These are phyloP conservation scores for Callyntrura sp. DNA, from an alignment of 2,888 invertebrate genomes.

Conservation along the genomic window DNA sequence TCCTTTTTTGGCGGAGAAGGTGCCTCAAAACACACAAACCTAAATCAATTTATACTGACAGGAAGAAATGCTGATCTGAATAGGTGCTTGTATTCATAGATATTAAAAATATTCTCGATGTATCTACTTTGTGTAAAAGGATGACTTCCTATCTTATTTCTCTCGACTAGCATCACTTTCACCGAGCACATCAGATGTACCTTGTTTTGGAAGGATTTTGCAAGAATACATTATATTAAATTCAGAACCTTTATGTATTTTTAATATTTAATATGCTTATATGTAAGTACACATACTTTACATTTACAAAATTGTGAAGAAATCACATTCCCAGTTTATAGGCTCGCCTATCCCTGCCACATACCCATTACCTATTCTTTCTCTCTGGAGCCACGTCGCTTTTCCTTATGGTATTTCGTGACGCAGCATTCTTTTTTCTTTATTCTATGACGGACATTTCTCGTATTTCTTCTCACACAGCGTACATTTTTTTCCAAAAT, in stretches of 20 bases:
- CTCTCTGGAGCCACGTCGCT: not conserved
- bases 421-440: conserved; percentile 26
- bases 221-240: conserved; percentile 27
- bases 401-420: conserved; percentile 46
- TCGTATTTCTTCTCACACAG: conserved; percentile 6
- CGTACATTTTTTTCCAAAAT: conserved; percentile 13
- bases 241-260: conserved; percentile 35
- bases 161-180: not conserved
- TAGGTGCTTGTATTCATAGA: conserved; percentile 42
- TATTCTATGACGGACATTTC: conserved; percentile 25
- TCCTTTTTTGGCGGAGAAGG: not conserved
- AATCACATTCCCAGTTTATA: conserved; percentile 62
- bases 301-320: conserved; percentile 60
- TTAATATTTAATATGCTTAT: not conserved
- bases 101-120: conserved; percentile 46
- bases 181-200: not conserved
- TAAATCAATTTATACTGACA: conserved; percentile 69
- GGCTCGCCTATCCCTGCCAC: conserved; percentile 2
- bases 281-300: conserved; percentile 46
- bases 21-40: conserved; percentile 1
- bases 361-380: not conserved
- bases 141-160: conserved; percentile 24
- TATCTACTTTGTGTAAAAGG: not conserved
- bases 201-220: not conserved
- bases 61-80: conserved; percentile 61